Percentiles rank a stretch among this genome's conserved stretches.
phyloP scores from a whole-genome alignment of 1,140 invertebrate genomes.

The Linepithema humile region DNA sequence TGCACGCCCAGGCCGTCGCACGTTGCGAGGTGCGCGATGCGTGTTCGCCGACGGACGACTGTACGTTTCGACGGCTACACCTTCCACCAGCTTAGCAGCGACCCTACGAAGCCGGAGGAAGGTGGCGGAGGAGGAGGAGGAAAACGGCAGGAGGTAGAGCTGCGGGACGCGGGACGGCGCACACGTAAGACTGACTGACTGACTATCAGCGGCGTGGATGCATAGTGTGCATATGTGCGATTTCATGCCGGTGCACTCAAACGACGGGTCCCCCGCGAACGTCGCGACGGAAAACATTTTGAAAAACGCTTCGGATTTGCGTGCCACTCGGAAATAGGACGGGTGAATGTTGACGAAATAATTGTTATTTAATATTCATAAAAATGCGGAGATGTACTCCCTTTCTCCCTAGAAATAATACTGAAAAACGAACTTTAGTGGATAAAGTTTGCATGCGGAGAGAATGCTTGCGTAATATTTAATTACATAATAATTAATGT shows the following conservation, averaged over 20 bases:
- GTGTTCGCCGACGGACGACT: constrained; percentile 78
- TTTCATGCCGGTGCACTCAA: constrained; percentile 1
- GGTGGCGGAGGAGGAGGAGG: constrained; percentile 36
- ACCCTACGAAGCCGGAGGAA: background rate
- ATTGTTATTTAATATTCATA: no score
- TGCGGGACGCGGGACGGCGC: constrained; percentile 12
- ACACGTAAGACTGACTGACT: constrained; percentile 30
- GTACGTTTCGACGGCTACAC: constrained; percentile 70
- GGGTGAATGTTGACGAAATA: no score
- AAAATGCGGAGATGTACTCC: no score
- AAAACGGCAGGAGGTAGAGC: background rate
- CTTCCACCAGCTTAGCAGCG: constrained; percentile 75
- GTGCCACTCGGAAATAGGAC: background rate
- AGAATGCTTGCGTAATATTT: no score
- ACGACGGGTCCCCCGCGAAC: background rate
- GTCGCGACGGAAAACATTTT: background rate
- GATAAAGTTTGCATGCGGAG: no score
- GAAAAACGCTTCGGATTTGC: background rate
- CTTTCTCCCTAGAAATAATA: no score
- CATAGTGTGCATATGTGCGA: constrained; percentile 50
- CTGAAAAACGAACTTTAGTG: no score
- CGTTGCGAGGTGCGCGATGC: background rate
- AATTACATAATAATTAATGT: no score
- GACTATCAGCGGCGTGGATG: background rate
- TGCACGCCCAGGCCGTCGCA: constrained; percentile 1